These are phyloP conservation scores for Yoshiicerus persimilis DNA, from an alignment of 1,140 invertebrate genomes.

Conservation along the genomic window DNA sequence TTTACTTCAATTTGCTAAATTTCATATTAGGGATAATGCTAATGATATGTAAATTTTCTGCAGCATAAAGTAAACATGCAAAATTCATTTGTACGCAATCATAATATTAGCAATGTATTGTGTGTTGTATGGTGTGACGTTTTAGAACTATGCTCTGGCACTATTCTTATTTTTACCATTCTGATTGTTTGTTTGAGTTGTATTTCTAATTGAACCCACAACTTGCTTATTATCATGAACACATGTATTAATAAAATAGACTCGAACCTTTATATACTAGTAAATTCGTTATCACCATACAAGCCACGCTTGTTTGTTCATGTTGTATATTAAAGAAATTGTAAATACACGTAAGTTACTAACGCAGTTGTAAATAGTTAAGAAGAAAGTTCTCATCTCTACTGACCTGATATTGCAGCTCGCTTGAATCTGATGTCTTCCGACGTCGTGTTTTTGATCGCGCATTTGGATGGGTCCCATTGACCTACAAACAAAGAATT, in stretches of 20 bases:
- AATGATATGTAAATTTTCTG: background rate
- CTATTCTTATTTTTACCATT: background rate
- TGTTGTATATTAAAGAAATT: background rate
- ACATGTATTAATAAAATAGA: background rate
- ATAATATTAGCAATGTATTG: background rate
- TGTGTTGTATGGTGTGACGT: background rate
- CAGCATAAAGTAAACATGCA: background rate
- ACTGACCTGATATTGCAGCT: conserved; percentile 48
- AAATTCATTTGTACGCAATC: background rate
- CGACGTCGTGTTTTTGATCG: conserved; percentile 45
- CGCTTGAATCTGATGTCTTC: conserved; percentile 48
- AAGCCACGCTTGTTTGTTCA: background rate
- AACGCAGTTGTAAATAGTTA: background rate
- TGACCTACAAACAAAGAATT: conserved; percentile 40
- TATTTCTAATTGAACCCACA: background rate
- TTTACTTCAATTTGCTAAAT: background rate
- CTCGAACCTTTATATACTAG: background rate
- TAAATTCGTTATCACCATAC: background rate
- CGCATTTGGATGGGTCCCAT: conserved; percentile 49
- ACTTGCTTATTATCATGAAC: background rate
- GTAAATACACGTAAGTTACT: background rate
- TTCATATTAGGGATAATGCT: background rate
- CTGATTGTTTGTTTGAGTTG: background rate
- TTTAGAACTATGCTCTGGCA: background rate
- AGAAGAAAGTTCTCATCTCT: conserved; percentile 27